Evolutionary conservation across 2,888 invertebrate genomes (phyloP), one percentile per base, ranked within the genome.

Genomic region (Drosophila rellima): DNA sequence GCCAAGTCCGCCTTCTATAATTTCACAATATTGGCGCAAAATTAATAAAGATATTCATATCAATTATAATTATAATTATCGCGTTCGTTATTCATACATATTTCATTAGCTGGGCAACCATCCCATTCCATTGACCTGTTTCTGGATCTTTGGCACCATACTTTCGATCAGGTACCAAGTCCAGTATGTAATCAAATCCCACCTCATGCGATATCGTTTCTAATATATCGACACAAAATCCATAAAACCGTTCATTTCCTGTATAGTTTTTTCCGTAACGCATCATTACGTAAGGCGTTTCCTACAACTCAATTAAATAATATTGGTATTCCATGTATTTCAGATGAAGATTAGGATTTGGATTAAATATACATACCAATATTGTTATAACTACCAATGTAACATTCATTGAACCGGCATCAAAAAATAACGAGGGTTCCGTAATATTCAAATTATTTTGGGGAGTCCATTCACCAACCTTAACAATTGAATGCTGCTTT

Each of bases 1-100:
- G 97, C 97, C 79, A 98, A 92, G 92, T 98, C 97, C 0, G 97
- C 97, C 93, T 96, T 96, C 97, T 96, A 92, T 50, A 68, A 73
- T n/a, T 35, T 35, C 35, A 35, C 2, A n/a, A 35, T 35, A n/a
- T n/a, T 35, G n/a, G n/a, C 35, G n/a, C n/a, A 33, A 13, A 13
- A n/a, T n/a, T 33, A 33, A 0, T n/a, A 2, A 33, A 6, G 5
- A n/a, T 6, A n/a, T 33, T n/a, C 2, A 1, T 33, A 33, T n/a
- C n/a, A n/a, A n/a, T n/a, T n/a, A n/a, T n/a, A n/a, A n/a, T n/a
- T n/a, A n/a, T n/a, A n/a, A n/a, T n/a, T n/a, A n/a, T n/a, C n/a
- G n/a, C n/a, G n/a, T n/a, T n/a, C n/a, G n/a, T n/a, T n/a, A n/a
- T n/a, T n/a, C n/a, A n/a, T n/a, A 95, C 95, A 93, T 96, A 95